These are phyloP conservation scores for Camelus bactrianus DNA, from an alignment of 2,113 vertebrate species.

Conservation along the genomic window DNA sequence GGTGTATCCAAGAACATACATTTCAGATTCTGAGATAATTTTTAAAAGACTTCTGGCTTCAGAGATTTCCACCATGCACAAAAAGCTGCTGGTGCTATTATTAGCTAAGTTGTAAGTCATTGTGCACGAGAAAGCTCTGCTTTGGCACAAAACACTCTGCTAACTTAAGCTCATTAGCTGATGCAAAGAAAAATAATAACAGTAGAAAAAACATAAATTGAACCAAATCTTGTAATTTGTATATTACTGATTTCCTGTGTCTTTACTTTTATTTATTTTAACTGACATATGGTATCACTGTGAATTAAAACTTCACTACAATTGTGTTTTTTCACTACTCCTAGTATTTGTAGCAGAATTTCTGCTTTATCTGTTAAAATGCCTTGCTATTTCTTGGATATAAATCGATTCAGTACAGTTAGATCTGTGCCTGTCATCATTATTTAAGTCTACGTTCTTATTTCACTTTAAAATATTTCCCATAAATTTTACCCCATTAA, in stretches of 20 bases:
- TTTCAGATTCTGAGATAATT: not conserved
- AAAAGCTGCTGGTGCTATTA: not conserved
- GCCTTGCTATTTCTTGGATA: not conserved
- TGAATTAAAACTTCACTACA: not conserved
- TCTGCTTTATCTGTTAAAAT: not conserved
- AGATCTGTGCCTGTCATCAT: not conserved
- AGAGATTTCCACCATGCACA: not conserved
- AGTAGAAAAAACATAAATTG: not conserved
- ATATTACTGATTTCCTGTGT: not conserved
- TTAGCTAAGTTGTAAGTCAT: not conserved
- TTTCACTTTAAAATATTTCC: not conserved
- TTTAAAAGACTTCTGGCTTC: not conserved
- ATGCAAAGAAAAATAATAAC: not conserved
- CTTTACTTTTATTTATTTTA: not conserved
- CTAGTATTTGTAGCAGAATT: not conserved
- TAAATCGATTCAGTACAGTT: not conserved
- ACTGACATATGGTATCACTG: not conserved
- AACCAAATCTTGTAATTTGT: not conserved
- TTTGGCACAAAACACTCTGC: not conserved
- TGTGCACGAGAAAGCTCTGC: not conserved
- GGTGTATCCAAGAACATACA: not conserved
- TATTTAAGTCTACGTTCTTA: not conserved
- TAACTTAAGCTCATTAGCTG: not conserved
- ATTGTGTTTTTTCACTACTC: not conserved
- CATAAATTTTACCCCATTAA: conserved; percentile 15